These are phyloP conservation scores for Tympanuchus pallidicinctus DNA, from an alignment of 2,113 vertebrate species.

Conservation along the genomic window DNA sequence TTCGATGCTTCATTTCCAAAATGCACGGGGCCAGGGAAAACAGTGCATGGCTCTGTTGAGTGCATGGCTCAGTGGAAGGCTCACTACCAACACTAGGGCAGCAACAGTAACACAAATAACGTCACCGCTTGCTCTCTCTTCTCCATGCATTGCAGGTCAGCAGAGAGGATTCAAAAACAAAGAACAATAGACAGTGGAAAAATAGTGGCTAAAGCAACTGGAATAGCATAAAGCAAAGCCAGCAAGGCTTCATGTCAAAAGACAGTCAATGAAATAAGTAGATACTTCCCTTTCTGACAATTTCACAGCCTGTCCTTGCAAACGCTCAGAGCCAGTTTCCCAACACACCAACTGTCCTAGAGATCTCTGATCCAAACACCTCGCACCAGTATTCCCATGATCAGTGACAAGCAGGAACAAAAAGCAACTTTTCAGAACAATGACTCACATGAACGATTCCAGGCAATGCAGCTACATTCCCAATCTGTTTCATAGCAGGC, in stretches of 20 bases:
- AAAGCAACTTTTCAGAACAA: neutral
- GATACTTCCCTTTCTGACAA: neutral
- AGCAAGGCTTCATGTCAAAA: neutral
- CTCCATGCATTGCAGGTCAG: neutral
- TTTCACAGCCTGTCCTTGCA: neutral
- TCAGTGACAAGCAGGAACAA: neutral
- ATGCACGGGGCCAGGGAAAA: accelerated
- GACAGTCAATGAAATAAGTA: neutral
- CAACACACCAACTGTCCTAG: neutral
- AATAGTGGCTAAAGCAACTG: neutral
- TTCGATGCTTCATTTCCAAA: neutral
- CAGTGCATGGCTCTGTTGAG: too few relatives aligned
- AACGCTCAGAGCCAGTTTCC: neutral
- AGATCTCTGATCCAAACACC: neutral
- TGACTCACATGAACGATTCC: slow-evolving; percentile 94
- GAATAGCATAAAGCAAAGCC: neutral
- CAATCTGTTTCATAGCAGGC: slow-evolving; percentile 98
- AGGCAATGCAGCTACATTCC: slow-evolving; percentile 95
- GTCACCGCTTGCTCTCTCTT: neutral
- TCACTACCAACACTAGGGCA: neutral
- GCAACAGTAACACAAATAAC: neutral
- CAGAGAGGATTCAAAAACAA: neutral
- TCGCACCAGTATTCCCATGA: neutral
- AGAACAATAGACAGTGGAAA: accelerated
- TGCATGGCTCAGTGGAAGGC: neutral